Percentiles rank a stretch among this genome's conserved stretches.
Conservation (phyloP, 2,797 vertebrate genomes). For the Emydoidea blandingii region DNA sequence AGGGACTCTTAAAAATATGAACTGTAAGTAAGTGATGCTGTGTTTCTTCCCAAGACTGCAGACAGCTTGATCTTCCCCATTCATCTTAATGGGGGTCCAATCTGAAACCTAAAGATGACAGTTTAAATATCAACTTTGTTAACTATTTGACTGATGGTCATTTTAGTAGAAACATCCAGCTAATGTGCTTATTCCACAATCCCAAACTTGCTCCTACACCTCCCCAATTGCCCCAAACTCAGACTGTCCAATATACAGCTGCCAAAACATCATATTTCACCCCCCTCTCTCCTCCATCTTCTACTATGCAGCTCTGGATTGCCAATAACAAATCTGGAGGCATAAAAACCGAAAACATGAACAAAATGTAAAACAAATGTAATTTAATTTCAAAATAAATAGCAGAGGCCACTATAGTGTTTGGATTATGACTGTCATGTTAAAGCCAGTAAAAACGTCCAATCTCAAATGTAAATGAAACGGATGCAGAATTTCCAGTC, state of each 20-base stretch:
- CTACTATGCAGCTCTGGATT: neutral
- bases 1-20: slow-evolving; percentile 3
- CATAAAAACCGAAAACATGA: neutral
- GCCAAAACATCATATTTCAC: neutral
- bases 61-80: neutral
- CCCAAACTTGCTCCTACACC: neutral
- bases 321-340: neutral
- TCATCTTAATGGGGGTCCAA: neutral
- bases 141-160: neutral
- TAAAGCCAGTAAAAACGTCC: neutral
- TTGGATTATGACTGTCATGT: neutral
- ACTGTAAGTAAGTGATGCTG: neutral
- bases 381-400: neutral
- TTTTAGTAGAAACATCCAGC: neutral
- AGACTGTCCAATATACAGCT: neutral
- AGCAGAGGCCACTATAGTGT: neutral
- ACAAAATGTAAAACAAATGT: neutral
- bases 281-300: neutral
- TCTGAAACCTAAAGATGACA: neutral
- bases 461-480: neutral
- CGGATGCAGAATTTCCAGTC: neutral
- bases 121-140: neutral
- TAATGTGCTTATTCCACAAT: neutral
- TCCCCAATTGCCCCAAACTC: neutral
- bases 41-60: neutral